Base-by-base conservation (phyloP, 2,113 vertebrate species). In the Neolamprologus brichardi region DNA sequence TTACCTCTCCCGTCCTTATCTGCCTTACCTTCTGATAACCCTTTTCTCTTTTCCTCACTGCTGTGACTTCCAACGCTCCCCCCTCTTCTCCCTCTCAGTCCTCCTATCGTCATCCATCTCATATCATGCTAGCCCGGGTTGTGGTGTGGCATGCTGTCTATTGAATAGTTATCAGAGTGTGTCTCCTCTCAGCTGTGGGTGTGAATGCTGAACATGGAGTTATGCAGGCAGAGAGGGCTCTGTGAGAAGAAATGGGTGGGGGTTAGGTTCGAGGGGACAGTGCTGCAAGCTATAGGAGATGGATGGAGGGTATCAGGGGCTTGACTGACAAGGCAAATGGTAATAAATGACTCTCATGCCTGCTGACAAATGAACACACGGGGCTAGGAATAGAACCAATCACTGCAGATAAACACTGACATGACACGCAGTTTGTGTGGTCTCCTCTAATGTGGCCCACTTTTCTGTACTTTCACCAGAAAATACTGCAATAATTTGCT, bases 291-390 rank as follows among this genome's bases (percentile, higher is more conserved):
- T 70, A 23, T 37, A 37, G 41, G 84, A 93, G 87, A 93, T 92
- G 84, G 90, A 93, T 93, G 84, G 84, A 82, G 80, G 20, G 75
- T 78, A 90, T 91, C 84, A 51, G 87, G 60, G 80, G 70, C 86
- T 92, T 93, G 88, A 93, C 88, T 94, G 95, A 93, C 91, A 95
- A 82, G 87, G 72, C 86, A 87, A 93, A 92, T 92, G 56, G 90
- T 92, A 93, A 94, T 92, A 92, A 94, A 95, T 91, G 87, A 88
- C 64, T 84, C 85, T 17, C 9, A 62, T 15, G 81, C 72, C 75
- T 18, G 82, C 86, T 84, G 86, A 84, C 41, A 67, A 89, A 92
- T 79, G 79, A 92, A 87, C 51, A 23, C 83, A 83, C 11, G 6
- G 39, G 60, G 78, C 44, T 5, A 54, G 82, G 56, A 91, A 89